Base-by-base conservation (phyloP, 2,113 vertebrate genomes). In the Donacobius atricapilla region DNA sequence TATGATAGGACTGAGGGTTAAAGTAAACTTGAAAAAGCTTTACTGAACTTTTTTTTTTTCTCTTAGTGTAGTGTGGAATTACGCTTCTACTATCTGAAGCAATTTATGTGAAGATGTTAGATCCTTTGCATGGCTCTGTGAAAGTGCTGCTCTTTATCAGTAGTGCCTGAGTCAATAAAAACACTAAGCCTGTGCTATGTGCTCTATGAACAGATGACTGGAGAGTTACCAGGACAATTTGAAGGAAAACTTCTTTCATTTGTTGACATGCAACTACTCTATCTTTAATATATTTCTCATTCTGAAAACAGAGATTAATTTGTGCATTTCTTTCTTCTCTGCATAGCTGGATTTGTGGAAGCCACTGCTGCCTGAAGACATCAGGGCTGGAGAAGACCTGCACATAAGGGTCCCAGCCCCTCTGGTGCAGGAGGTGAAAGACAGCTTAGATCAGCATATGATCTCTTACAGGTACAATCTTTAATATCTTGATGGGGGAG, bases 291-390 rank as follows among this genome's bases (percentile, higher is more conserved):
- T 15, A 33, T 65, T 65, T 89, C 31, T 79, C 7, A 23, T 78
- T 94, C 57, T 69, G 82, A 83, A 84, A 83, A 35, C 21, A 66
- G 66, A 81, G 79, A 39, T 68, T 71, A 48, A 95, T 92, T 35
- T 45, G 6, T 83, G 42, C 28, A 80, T 93, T 95, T 44, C 39
- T 94, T 95, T 73, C 69, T 88, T 94, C 69, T 86, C 56, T 93
- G 63, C 56, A 53, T 54, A 97, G 91, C 64, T 94, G 48, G 96
- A 94, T 79, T 91, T 95, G 22, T 95, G 96, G 94, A 92, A 89
- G 63, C 82, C 90, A 15, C 40, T 84, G 45, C 24, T 92, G 80
- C 84, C 89, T 54, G 90, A 96, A 90, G 89, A 94, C 14, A 96
- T 94, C 56, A 15, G 18, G 44, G 37, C 63, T 95, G 87, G 70